These are phyloP conservation scores for Pseudorasbora parva DNA, from an alignment of 2,113 vertebrate species.

Conservation along the genomic window DNA sequence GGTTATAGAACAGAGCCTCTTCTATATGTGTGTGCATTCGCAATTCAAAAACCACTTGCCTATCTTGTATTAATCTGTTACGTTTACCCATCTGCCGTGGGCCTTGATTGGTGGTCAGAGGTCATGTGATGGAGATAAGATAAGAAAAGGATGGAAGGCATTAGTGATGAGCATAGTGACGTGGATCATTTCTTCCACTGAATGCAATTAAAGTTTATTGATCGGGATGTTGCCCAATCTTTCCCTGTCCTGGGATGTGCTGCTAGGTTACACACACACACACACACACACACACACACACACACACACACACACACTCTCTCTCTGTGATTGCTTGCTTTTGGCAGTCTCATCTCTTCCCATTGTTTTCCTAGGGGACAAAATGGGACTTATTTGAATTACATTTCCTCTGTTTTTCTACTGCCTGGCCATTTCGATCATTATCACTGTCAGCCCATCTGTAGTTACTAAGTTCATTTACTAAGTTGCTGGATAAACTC, in stretches of 20 bases:
- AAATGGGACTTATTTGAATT: conserved; percentile 20
- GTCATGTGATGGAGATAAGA: conserved; percentile 44
- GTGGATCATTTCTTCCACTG: conserved; percentile 30
- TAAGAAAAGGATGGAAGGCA: conserved; percentile 20
- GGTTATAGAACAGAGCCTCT: neutral
- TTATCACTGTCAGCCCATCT: conserved; percentile 28
- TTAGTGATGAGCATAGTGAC: conserved; percentile 33
- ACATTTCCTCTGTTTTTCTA: conserved; percentile 26
- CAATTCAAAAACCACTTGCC: neutral
- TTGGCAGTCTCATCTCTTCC: conserved; percentile 22
- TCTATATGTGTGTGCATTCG: neutral
- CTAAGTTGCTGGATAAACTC: conserved; percentile 30
- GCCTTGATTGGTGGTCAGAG: conserved; percentile 23
- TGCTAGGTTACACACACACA: too few relatives aligned
- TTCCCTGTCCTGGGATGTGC: conserved; percentile 8
- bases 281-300: too few relatives aligned
- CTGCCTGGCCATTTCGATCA: conserved; percentile 18
- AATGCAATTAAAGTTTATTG: conserved; percentile 52
- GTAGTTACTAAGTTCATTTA: conserved; percentile 29
- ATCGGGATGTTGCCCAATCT: conserved; percentile 36
- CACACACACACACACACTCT: too few relatives aligned
- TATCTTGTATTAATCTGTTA: conserved; percentile 28
- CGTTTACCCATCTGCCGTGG: neutral
- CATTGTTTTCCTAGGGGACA: conserved; percentile 9
- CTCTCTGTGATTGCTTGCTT: conserved; percentile 27